Conservation (phyloP, 2,888 invertebrate species). For the Agelastica alni region DNA sequence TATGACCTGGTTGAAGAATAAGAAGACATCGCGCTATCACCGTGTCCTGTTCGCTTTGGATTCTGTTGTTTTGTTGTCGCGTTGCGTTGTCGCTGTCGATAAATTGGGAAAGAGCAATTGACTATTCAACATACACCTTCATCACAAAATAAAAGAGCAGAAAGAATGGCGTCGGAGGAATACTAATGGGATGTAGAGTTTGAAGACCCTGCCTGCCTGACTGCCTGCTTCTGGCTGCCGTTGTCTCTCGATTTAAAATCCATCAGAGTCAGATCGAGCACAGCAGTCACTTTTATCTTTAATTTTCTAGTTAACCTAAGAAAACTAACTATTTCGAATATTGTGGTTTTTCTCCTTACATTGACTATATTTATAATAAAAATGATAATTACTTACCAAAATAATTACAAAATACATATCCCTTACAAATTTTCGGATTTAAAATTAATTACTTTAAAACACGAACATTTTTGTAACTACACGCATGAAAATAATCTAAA, state of each 20-base stretch:
- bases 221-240: conserved; percentile 1
- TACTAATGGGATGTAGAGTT: conserved; percentile 38
- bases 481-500: no score
- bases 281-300: not conserved
- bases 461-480: no score
- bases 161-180: conserved; percentile 31
- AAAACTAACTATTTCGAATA: not conserved
- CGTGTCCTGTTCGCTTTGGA: conserved; percentile 28
- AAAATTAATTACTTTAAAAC: no score
- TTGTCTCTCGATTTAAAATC: conserved; percentile 18
- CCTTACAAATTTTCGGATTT: no score
- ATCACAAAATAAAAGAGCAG: conserved; percentile 50
- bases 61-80: conserved; percentile 36
- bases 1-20: conserved; percentile 3
- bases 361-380: no score
- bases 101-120: conserved; percentile 46
- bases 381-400: no score
- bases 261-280: conserved; percentile 6
- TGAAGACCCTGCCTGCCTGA: conserved; percentile 36
- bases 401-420: no score
- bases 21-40: not conserved
- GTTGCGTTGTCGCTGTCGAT: conserved; percentile 23
- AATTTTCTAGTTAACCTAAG: not conserved
- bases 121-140: conserved; percentile 42
- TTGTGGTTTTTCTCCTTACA: not conserved